Conservation (phyloP, 1,140 invertebrate species). For the Asobara japonica region DNA sequence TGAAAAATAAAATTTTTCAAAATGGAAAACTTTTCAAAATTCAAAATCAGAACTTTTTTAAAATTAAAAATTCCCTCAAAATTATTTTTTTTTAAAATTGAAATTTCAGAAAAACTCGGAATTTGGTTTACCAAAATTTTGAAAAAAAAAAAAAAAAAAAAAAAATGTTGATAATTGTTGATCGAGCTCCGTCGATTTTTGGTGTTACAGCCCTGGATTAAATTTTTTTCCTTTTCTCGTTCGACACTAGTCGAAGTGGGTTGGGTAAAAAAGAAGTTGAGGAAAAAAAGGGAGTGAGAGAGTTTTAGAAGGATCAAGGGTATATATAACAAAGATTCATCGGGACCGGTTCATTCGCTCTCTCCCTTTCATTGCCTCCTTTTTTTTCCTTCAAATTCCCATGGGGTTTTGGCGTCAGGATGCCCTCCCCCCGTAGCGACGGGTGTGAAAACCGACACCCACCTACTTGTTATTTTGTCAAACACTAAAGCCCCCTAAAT, state of each 20-base stretch:
- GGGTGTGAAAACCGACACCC: conserved; percentile 68
- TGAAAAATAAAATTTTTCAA: too few relatives aligned
- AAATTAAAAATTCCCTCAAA: too few relatives aligned
- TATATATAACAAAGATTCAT: conserved; percentile 61
- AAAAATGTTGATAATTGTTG: too few relatives aligned
- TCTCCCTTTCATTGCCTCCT: too few relatives aligned
- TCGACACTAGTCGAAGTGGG: neutral
- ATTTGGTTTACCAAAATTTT: neutral
- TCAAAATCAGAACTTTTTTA: too few relatives aligned
- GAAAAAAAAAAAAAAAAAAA: neutral
- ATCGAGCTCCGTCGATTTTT: too few relatives aligned
- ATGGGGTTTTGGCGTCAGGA: conserved; percentile 20
- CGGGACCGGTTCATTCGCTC: conserved; percentile 61
- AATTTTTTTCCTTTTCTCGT: neutral
- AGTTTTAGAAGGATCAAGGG: conserved; percentile 34
- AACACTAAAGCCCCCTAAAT: conserved; percentile 57
- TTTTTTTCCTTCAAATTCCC: conserved; percentile 57
- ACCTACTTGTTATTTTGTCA: conserved; percentile 67
- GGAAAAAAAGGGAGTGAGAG: conserved; percentile 28
- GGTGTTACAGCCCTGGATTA: conserved; percentile 25
- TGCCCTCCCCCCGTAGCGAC: conserved; percentile 50
- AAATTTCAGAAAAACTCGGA: too few relatives aligned
- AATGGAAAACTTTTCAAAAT: too few relatives aligned
- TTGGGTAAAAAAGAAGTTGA: conserved; percentile 18
- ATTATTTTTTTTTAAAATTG: too few relatives aligned